These are phyloP conservation scores for Sphaerophoria taeniata DNA, from an alignment of 2,888 invertebrate species.

Conservation along the genomic window DNA sequence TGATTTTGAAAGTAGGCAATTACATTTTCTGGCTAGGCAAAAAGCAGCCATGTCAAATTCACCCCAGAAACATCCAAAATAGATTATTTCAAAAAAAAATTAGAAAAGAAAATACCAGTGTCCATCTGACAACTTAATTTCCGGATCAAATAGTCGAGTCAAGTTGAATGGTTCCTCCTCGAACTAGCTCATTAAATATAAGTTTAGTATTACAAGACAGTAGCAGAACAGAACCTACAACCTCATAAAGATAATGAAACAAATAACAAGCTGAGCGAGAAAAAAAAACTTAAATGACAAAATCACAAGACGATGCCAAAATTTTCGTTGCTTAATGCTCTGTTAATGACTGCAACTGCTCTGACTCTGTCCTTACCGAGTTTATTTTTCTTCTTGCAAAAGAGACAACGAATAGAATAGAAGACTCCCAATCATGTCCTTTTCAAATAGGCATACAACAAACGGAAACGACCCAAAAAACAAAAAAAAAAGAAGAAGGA, in stretches of 20 bases:
- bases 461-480: background rate
- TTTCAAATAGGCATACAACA: background rate
- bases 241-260: background rate
- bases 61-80: conserved; percentile 9
- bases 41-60: background rate
- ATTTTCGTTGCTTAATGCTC: conserved; percentile 63
- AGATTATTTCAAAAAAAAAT: conserved; percentile 46
- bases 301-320: conserved; percentile 68
- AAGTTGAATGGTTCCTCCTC: conserved; percentile 23
- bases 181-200: conserved; percentile 32
- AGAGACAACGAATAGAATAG: background rate
- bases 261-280: background rate
- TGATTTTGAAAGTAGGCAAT: background rate
- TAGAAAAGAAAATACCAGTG: conserved; percentile 23
- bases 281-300: conserved; percentile 38
- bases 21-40: no score
- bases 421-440: conserved; percentile 17
- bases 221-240: background rate
- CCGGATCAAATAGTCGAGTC: conserved; percentile 39
- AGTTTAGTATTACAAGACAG: conserved; percentile 30
- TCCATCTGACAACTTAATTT: conserved; percentile 58
- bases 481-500: background rate
- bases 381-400: background rate
- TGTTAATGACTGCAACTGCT: conserved; percentile 69
- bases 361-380: background rate